phyloP scores from a whole-genome alignment of 2,113 vertebrate genomes.

The Syngnathus scovelli region DNA sequence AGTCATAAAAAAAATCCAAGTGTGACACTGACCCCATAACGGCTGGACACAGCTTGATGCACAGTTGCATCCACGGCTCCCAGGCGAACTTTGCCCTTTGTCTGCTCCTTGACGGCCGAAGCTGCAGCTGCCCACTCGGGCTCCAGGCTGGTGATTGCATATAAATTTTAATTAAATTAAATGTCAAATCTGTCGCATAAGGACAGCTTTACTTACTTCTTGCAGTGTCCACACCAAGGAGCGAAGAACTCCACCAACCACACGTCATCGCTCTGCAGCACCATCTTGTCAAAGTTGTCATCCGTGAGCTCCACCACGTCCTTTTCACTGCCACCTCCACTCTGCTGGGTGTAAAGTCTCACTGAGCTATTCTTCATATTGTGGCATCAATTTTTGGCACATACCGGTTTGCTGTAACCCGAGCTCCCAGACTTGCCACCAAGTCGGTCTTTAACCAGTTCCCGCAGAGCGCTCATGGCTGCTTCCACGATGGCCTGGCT shows the following conservation, averaged over 20 bases:
- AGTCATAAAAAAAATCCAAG: neutral
- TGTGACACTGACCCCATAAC: conserved; percentile 80
- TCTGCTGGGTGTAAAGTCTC: conserved; percentile 48
- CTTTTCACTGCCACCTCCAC: conserved; percentile 73
- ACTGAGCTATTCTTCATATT: neutral
- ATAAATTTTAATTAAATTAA: neutral
- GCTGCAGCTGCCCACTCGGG: conserved; percentile 95
- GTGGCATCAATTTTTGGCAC: neutral
- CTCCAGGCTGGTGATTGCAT: conserved; percentile 74
- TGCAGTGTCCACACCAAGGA: conserved; percentile 99
- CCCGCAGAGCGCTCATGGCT: conserved; percentile 78
- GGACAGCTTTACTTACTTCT: conserved; percentile 76
- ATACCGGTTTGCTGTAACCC: conserved; percentile 80
- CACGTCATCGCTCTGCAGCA: conserved; percentile 78
- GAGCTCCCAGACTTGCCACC: conserved; percentile 77
- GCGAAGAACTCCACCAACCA: conserved; percentile 98
- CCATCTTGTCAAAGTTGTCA: conserved; percentile 85
- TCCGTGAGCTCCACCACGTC: conserved; percentile 90
- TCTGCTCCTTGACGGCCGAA: conserved; percentile 85
- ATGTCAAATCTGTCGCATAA: neutral
- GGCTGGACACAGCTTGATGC: conserved; percentile 78
- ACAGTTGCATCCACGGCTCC: conserved; percentile 89
- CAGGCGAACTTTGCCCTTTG: conserved; percentile 88
- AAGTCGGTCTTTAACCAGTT: conserved; percentile 85
- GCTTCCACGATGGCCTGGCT: conserved; percentile 87